Percentiles rank a stretch among this genome's conserved stretches.
These are phyloP conservation scores for Aleiodes testaceus DNA, from an alignment of 2,888 invertebrate genomes.

Conservation along the genomic window DNA sequence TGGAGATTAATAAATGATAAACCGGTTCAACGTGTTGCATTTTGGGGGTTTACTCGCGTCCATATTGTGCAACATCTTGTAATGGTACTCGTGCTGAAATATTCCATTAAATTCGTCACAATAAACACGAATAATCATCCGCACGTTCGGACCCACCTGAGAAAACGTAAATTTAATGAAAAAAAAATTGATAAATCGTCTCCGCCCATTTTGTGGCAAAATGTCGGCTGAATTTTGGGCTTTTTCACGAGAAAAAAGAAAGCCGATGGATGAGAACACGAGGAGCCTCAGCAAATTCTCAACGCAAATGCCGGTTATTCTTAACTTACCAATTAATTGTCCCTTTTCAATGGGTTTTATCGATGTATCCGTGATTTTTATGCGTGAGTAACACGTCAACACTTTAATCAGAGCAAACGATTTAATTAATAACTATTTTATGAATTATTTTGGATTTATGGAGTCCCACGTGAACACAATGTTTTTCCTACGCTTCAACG, in stretches of 20 bases:
- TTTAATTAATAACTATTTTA: constrained; percentile 48
- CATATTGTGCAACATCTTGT: constrained; percentile 51
- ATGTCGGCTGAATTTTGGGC: neutral
- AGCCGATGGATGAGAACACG: constrained; percentile 47
- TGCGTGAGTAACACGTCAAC: constrained; percentile 38
- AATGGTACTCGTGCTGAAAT: constrained; percentile 16
- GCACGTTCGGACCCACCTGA: too few relatives aligned
- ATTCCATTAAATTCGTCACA: neutral
- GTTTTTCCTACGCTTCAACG: constrained; percentile 78
- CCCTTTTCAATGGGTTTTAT: constrained; percentile 42
- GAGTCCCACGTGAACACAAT: constrained; percentile 81
- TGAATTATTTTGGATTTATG: constrained; percentile 27
- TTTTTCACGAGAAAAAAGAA: constrained; percentile 42
- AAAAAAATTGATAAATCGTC: too few relatives aligned
- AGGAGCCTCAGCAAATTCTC: neutral
- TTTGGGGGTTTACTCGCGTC: constrained; percentile 49
- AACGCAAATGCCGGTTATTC: constrained; percentile 49
- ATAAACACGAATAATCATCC: neutral
- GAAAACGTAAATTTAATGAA: too few relatives aligned
- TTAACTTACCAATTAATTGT: constrained; percentile 49
- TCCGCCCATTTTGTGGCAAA: neutral
- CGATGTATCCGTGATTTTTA: constrained; percentile 47
- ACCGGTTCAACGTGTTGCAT: constrained; percentile 53
- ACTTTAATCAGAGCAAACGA: constrained; percentile 29
- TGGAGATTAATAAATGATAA: neutral